These are phyloP conservation scores for Pogonus chalceus DNA, from an alignment of 1,140 invertebrate species.

Conservation along the genomic window DNA sequence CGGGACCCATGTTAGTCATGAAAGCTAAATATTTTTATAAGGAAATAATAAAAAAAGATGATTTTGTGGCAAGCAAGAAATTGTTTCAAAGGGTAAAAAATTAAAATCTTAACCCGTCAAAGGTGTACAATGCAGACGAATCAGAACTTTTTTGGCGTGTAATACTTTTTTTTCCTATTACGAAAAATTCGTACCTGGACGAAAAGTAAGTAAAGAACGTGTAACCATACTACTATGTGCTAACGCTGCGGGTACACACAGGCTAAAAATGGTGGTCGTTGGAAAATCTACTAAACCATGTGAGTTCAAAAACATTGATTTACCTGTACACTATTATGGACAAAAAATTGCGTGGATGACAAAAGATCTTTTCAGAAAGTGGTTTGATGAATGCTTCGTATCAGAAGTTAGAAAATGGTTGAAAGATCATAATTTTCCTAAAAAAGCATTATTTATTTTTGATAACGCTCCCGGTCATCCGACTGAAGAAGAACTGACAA, in stretches of 20 bases:
- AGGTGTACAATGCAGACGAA: constrained; percentile 18
- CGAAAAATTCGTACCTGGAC: too few species aligned
- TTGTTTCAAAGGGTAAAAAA: not conserved
- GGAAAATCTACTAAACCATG: not conserved
- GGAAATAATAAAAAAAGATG: not conserved
- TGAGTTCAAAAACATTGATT: not conserved
- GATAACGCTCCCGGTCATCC: not conserved
- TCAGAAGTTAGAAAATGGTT: not conserved
- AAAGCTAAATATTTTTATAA: not conserved
- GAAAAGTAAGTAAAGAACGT: not conserved
- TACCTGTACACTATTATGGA: not conserved
- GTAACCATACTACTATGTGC: not conserved
- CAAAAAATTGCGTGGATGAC: not conserved
- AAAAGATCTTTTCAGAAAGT: not conserved
- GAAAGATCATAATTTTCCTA: not conserved
- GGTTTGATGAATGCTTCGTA: not conserved
- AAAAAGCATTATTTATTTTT: not conserved
- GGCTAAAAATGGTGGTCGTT: not conserved
- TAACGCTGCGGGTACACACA: too few species aligned
- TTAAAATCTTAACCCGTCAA: not conserved
- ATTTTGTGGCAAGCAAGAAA: not conserved
- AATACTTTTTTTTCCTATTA: constrained; percentile 20
- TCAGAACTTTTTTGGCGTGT: constrained; percentile 27
- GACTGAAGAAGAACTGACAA: not conserved
- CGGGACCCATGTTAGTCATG: constrained; percentile 15